phyloP scores from a whole-genome alignment of 2,113 vertebrate species.

The Laticauda colubrina region DNA sequence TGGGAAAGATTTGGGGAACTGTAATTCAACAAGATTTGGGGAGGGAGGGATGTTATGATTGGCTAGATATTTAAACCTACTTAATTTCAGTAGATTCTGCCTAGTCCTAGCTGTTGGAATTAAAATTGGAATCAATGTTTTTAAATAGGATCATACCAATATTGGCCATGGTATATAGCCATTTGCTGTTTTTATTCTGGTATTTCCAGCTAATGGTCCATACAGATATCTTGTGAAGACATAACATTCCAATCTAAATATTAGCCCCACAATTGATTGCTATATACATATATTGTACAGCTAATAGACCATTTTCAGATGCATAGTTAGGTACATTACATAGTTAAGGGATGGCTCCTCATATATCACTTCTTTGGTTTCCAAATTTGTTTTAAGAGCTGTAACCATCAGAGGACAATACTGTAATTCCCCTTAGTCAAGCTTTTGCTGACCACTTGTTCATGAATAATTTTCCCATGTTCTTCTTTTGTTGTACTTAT shows the following conservation, averaged over 20 bases:
- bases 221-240: background rate
- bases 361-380: no score
- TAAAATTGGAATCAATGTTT: background rate
- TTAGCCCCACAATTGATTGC: background rate
- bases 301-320: background rate
- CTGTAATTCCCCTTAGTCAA: no score
- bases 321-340: background rate
- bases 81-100: background rate
- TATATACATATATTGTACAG: background rate
- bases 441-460: no score
- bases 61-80: background rate
- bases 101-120: background rate
- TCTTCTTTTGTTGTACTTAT: no score
- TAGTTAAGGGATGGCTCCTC: background rate
- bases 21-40: background rate
- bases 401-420: no score
- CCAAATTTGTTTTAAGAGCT: no score
- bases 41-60: background rate
- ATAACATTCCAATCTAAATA: background rate
- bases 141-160: background rate
- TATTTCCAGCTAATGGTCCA: background rate
- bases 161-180: background rate
- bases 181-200: background rate
- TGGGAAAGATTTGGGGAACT: background rate
- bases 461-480: no score